Evolutionary conservation across 2,113 vertebrate genomes (phyloP).

Genomic region (Percina caprodes): DNA sequence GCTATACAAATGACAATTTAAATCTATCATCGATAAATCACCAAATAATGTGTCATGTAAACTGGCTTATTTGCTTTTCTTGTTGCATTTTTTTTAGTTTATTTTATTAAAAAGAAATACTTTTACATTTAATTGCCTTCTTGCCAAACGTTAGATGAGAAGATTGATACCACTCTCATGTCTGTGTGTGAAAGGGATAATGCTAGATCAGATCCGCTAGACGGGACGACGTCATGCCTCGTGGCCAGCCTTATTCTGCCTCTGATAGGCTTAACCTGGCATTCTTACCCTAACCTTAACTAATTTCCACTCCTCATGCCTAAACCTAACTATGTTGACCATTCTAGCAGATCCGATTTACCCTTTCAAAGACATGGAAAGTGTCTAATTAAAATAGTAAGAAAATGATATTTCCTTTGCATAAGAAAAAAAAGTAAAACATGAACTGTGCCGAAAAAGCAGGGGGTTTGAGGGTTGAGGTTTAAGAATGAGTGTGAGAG

Average conservation of each 20-base stretch:
- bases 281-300: too few relatives aligned
- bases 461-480: slow-evolving; percentile 4
- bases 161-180: neutral
- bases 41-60: neutral
- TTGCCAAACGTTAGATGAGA: neutral
- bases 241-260: too few relatives aligned
- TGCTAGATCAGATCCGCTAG: too few relatives aligned
- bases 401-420: neutral
- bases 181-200: neutral
- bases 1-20: neutral
- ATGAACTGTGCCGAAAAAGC: slow-evolving; percentile 12
- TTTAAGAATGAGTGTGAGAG: slow-evolving; percentile 10
- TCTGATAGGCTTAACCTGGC: too few relatives aligned
- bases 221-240: too few relatives aligned
- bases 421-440: neutral
- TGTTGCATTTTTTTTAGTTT: neutral
- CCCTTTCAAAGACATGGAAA: neutral
- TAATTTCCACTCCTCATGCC: too few relatives aligned
- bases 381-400: slow-evolving; percentile 24
- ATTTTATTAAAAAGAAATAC: neutral
- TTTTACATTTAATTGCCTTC: neutral
- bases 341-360: too few relatives aligned
- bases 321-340: too few relatives aligned
- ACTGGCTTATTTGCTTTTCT: neutral
- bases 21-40: neutral